These are phyloP conservation scores for Tenthredo mesomela DNA, from an alignment of 2,888 invertebrate species.

Conservation along the genomic window DNA sequence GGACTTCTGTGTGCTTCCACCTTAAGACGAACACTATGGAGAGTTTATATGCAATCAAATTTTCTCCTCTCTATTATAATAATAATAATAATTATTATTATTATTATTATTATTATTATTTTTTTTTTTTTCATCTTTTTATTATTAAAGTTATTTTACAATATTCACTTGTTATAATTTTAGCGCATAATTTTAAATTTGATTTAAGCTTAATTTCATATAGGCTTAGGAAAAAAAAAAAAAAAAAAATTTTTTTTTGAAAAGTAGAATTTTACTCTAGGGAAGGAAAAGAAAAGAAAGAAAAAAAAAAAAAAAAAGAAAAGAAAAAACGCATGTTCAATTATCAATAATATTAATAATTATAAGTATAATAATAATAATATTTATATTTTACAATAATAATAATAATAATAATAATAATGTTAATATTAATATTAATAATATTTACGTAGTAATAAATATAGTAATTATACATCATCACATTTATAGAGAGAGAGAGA, in stretches of 20 bases:
- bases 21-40: no score
- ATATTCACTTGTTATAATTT: no score
- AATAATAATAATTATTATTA: no score
- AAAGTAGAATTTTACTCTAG: neutral
- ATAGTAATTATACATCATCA: constrained; percentile 68
- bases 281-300: neutral
- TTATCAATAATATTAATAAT: neutral
- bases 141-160: no score
- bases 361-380: neutral
- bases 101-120: no score
- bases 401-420: constrained; percentile 59
- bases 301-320: neutral
- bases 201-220: neutral
- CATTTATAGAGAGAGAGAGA: constrained; percentile 64
- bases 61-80: no score
- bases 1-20: no score
- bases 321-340: neutral
- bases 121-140: no score
- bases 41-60: no score
- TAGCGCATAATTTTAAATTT: neutral
- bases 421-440: constrained; percentile 62
- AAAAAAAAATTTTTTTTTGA: neutral
- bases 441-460: constrained; percentile 55
- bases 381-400: constrained; percentile 61
- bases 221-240: neutral